These are phyloP conservation scores for Desmodus rotundus DNA, from an alignment of 2,113 vertebrate species.

Conservation along the genomic window DNA sequence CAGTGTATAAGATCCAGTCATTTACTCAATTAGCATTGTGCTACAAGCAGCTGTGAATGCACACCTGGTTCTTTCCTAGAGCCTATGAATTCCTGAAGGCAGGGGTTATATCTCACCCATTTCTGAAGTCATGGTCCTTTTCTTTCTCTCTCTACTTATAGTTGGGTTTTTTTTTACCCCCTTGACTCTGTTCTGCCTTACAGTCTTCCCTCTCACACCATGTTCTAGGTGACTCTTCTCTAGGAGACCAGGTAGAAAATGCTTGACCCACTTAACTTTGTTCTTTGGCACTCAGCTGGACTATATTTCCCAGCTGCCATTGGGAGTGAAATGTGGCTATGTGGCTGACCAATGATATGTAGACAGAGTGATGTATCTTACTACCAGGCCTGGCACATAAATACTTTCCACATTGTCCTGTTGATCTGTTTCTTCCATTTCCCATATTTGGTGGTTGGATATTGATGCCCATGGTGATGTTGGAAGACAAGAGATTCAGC, in stretches of 20 bases:
- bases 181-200: not conserved
- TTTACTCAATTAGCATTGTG: not conserved
- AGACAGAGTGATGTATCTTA: not conserved
- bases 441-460: not conserved
- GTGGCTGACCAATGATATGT: not conserved
- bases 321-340: not conserved
- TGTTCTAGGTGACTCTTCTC: not conserved
- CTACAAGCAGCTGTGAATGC: not conserved
- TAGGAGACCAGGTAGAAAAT: not conserved
- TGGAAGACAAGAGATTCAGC: not conserved
- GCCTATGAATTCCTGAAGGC: not conserved
- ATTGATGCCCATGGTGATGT: not conserved
- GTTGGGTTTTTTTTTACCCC: not conserved
- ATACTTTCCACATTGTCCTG: not conserved
- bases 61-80: not conserved
- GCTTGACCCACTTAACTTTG: not conserved
- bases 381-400: not conserved
- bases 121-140: not conserved
- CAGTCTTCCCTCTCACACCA: not conserved
- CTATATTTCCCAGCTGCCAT: not conserved
- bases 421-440: conserved; percentile 29
- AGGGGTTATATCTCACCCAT: not conserved
- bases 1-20: not conserved
- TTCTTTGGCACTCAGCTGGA: not conserved
- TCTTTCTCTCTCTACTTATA: not conserved